Base-by-base conservation (phyloP, 2,797 vertebrate genomes). In the Euthynnus affinis region DNA sequence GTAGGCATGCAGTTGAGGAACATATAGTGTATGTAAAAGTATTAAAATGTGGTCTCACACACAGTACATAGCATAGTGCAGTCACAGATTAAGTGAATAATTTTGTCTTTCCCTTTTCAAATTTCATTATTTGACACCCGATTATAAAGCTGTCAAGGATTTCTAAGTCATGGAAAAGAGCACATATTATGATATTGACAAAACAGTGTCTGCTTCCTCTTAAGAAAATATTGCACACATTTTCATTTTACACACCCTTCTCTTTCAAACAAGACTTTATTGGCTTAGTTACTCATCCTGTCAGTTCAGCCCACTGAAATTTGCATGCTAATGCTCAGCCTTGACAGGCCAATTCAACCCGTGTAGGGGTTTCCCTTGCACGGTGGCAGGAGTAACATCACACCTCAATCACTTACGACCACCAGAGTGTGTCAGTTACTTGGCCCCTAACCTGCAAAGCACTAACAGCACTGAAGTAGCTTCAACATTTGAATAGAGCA, bases 241-340 rank as follows among this genome's bases (percentile, higher is more conserved):
- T 62, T 22, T 4, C 34, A 20, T 34, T 57, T 40, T 15, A 34
- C 68, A 51, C n/a, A 40, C 57, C 37, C 20, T 23, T 65, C 18
- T 9, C 52, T 63, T 7, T 74, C 25, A 61, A 71, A 68, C 52
- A 58, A 62, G 77, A 60, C 55, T 57, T 76, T 74, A 77, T 74
- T 71, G 73, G 57, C 61, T 77, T 10, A 74, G 40, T 64, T 48
- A 23, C 62, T 82, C 65, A 76, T 62, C 74, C 65, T 74, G 68
- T 76, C 64, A 20, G 65, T 74, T 82, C 48, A 22, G 73, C 60
- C 60, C 44, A 27, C 70, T 72, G 63, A 46, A 62, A 58, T 66
- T 72, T 81, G 52, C 80, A 75, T 83, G 78, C 29, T 72, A 73
- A 85, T 70, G 76, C 40, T 68, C 49, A 60, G 22, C 29, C 48